Conservation (phyloP, 2,797 vertebrate genomes). For the Megaceryle alcyon region DNA sequence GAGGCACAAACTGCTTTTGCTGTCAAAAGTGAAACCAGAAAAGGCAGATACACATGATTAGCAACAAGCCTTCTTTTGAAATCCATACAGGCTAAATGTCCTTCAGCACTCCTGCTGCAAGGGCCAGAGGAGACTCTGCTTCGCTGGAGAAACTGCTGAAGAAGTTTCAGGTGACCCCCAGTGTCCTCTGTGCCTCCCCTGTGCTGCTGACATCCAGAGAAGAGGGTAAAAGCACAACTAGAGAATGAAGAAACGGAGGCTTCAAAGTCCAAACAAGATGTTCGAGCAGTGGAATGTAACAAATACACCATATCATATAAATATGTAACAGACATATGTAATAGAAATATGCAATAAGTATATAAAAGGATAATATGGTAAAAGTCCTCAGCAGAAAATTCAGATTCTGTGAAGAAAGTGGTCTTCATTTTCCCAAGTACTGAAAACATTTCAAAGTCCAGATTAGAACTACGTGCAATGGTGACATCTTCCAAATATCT, state of each 20-base stretch:
- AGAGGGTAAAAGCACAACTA: not conserved
- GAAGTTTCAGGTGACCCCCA: conserved; percentile 6
- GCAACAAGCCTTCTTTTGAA: not conserved
- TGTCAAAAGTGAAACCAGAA: not conserved
- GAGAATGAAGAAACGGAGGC: not conserved
- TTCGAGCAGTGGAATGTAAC: not conserved
- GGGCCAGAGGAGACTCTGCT: not conserved
- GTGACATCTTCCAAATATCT: not conserved
- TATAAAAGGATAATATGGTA: not conserved
- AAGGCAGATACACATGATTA: not conserved
- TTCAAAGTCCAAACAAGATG: not conserved
- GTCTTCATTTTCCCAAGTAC: not conserved
- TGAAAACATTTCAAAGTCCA: not conserved
- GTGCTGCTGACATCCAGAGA: not conserved
- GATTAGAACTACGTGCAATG: not conserved
- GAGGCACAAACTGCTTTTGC: not conserved
- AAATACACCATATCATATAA: not conserved
- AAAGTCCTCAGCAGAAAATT: not conserved
- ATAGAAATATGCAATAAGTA: not conserved
- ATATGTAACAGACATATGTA: not conserved
- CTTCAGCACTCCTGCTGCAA: not conserved
- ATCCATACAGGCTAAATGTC: not conserved
- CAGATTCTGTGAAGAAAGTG: not conserved
- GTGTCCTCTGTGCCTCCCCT: not conserved
- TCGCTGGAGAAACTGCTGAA: not conserved